These are phyloP conservation scores for Saturnia pavonia DNA, from an alignment of 2,888 invertebrate genomes.

Conservation along the genomic window DNA sequence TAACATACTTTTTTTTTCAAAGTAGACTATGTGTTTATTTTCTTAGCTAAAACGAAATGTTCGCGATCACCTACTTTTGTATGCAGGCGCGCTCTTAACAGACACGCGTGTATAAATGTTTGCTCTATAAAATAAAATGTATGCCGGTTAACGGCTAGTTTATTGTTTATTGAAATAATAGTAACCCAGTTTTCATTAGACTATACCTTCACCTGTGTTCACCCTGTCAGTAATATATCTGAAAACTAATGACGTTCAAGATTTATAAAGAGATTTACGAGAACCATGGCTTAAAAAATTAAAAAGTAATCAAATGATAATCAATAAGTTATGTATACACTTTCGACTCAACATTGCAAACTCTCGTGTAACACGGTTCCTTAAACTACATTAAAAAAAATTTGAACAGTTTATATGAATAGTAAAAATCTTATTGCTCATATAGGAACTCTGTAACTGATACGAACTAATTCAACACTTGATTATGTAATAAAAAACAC, in stretches of 20 bases:
- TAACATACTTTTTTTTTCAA: too few species aligned
- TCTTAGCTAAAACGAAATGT: not conserved
- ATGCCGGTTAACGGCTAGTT: conserved; percentile 56
- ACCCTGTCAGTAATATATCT: conserved; percentile 25
- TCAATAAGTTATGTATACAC: too few species aligned
- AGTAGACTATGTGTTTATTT: not conserved
- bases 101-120: conserved; percentile 42
- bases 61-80: not conserved
- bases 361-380: too few species aligned
- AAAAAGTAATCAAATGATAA: too few species aligned
- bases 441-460: too few species aligned
- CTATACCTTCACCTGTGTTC: conserved; percentile 68
- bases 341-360: too few species aligned
- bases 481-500: too few species aligned
- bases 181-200: conserved; percentile 57
- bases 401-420: too few species aligned
- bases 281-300: not conserved
- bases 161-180: conserved; percentile 66
- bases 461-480: too few species aligned
- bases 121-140: conserved; percentile 48
- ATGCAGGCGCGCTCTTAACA: not conserved
- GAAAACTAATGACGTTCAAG: not conserved
- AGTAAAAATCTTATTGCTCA: too few species aligned
- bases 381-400: too few species aligned
- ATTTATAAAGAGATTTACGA: not conserved